Conservation (phyloP, 2,797 vertebrate species). For the Siniperca undulata region DNA sequence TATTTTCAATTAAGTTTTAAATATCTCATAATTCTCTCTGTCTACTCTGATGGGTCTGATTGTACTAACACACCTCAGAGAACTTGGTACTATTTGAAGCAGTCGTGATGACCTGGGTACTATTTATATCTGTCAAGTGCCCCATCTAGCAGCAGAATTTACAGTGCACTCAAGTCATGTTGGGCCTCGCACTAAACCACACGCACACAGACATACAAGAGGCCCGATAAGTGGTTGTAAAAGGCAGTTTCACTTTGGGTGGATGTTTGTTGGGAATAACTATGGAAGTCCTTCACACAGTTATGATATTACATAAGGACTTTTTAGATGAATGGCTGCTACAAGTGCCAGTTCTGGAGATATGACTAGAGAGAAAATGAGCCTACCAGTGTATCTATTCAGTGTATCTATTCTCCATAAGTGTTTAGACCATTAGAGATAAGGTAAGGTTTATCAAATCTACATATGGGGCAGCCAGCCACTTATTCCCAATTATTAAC, state of each 20-base stretch:
- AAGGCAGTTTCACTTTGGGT: conserved; percentile 50
- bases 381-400: neutral
- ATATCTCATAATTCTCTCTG: conserved; percentile 20
- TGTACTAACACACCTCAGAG: conserved; percentile 24
- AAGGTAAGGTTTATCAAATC: conserved; percentile 24
- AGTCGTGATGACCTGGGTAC: conserved; percentile 43
- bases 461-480: conserved; percentile 20
- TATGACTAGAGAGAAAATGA: conserved; percentile 10
- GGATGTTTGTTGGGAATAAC: conserved; percentile 46
- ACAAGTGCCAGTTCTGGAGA: conserved; percentile 27
- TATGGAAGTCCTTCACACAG: conserved; percentile 44
- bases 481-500: conserved; percentile 23
- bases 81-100: conserved; percentile 46
- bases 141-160: conserved; percentile 56
- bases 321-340: conserved; percentile 44
- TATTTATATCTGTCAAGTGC: conserved; percentile 64
- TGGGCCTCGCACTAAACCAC: conserved; percentile 33
- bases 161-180: conserved; percentile 60
- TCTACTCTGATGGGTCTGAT: conserved; percentile 37
- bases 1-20: conserved; percentile 5
- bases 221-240: conserved; percentile 44
- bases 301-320: conserved; percentile 35
- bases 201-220: conserved; percentile 34
- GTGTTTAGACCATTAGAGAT: conserved; percentile 38
- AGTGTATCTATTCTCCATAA: conserved; percentile 21